Percentiles rank a stretch among this genome's conserved stretches.
phyloP scores from a whole-genome alignment of 2,797 vertebrate genomes.

The Falco peregrinus region DNA sequence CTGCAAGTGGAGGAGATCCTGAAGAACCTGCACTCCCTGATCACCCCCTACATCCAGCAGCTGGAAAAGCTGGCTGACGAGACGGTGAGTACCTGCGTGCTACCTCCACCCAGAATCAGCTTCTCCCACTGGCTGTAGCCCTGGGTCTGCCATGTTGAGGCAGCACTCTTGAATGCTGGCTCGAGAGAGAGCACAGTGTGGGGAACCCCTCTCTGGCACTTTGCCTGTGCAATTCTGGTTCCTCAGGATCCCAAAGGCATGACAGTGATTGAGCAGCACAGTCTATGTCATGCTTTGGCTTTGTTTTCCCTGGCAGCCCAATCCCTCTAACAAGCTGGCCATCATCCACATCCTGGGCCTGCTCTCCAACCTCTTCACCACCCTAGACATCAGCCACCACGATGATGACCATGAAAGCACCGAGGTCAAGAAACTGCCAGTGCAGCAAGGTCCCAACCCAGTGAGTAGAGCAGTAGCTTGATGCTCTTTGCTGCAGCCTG shows the following conservation, averaged over 20 bases:
- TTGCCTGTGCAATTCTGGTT: background rate
- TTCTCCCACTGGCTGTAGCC: background rate
- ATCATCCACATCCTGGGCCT: conserved; percentile 98
- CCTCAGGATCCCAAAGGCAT: background rate
- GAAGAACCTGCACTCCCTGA: conserved; percentile 95
- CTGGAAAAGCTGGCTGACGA: conserved; percentile 97
- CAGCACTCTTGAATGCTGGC: background rate
- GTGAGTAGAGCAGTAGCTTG: conserved; percentile 77
- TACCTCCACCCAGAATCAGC: background rate
- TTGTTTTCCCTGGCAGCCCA: conserved; percentile 84
- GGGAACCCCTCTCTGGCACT: background rate
- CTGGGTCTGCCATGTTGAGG: background rate
- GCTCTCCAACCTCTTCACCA: conserved; percentile 97
- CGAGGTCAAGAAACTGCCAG: conserved; percentile 89
- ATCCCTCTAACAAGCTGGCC: conserved; percentile 96
- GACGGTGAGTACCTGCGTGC: conserved; percentile 80
- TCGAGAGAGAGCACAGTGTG: background rate
- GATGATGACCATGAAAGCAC: conserved; percentile 91
- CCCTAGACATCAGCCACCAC: conserved; percentile 95
- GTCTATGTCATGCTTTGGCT: background rate
- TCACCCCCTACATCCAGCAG: conserved; percentile 98
- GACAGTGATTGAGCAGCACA: background rate
- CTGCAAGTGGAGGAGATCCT: conserved; percentile 97
- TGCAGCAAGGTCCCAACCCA: conserved; percentile 95
- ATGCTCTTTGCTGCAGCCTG: background rate